A percentile compares a stretch with the other conserved stretches of the same genome.
These are phyloP conservation scores for Ginglymostoma cirratum DNA, from an alignment of 2,113 vertebrate genomes.

Conservation along the genomic window DNA sequence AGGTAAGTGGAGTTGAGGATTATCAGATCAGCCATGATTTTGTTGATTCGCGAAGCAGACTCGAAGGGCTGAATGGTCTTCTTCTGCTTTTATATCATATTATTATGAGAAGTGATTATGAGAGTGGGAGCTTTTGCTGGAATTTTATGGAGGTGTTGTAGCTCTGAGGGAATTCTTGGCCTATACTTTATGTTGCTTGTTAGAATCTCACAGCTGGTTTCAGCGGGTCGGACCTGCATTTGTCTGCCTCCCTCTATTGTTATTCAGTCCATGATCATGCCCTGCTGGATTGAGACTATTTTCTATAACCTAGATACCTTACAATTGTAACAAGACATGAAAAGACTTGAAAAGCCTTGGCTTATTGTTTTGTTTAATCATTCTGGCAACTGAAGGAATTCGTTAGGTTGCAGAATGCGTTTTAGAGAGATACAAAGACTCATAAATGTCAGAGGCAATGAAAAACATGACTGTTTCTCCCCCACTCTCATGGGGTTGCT, in stretches of 20 bases:
- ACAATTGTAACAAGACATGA: constrained; percentile 3
- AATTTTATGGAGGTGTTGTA: background rate
- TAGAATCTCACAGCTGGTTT: background rate
- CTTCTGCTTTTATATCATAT: too few species aligned
- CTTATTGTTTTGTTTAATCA: constrained; percentile 35
- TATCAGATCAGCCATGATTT: too few species aligned
- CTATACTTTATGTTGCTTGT: background rate
- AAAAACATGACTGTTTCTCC: background rate
- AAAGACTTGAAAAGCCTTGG: background rate
- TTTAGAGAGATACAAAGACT: background rate
- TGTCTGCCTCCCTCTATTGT: background rate
- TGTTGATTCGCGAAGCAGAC: too few species aligned
- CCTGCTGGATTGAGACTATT: constrained; percentile 10
- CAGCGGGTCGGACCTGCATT: background rate
- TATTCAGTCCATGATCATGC: background rate
- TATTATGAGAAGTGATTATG: background rate
- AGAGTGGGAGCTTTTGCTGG: background rate
- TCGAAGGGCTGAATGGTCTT: too few species aligned
- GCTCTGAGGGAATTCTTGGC: background rate
- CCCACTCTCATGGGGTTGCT: background rate
- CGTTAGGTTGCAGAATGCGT: background rate
- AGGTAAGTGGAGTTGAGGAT: too few species aligned
- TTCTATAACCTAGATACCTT: constrained; percentile 35
- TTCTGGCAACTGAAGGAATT: background rate
- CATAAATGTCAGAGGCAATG: background rate